Percentiles rank a stretch among this genome's conserved stretches.
These are phyloP conservation scores for Prionace glauca DNA, from an alignment of 2,797 vertebrate species.

Conservation along the genomic window DNA sequence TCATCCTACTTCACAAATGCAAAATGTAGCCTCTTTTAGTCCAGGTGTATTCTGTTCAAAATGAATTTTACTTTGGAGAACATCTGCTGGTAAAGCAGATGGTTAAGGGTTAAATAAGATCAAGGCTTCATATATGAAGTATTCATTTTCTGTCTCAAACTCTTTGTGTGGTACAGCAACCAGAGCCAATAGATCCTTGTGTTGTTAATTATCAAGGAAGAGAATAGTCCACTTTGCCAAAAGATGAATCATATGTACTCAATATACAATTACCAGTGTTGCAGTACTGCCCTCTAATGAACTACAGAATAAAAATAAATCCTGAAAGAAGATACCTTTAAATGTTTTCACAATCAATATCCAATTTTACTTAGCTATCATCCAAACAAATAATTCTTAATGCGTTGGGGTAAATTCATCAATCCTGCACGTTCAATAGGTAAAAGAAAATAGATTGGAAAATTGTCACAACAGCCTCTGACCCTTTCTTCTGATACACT, in stretches of 20 bases:
- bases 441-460: not conserved
- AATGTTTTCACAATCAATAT: not conserved
- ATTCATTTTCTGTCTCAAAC: not conserved
- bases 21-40: not conserved
- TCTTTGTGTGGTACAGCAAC: conserved; percentile 19
- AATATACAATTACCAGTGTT: not conserved
- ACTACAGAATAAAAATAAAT: conserved; percentile 1
- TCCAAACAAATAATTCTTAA: not conserved
- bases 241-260: conserved; percentile 11
- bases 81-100: conserved; percentile 14
- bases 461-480: not conserved
- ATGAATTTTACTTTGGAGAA: not conserved
- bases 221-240: not conserved
- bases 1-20: not conserved
- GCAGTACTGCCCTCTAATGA: conserved; percentile 5
- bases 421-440: not conserved
- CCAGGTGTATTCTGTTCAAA: not conserved
- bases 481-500: not conserved
- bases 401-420: not conserved
- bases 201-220: conserved; percentile 18
- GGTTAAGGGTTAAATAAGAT: conserved; percentile 18
- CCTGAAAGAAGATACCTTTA: not conserved
- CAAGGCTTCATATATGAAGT: not conserved
- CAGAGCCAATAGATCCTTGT: not conserved
- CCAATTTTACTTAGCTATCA: not conserved